Base-by-base conservation (phyloP, 1,140 invertebrate species). In the Chrysoperla carnea region DNA sequence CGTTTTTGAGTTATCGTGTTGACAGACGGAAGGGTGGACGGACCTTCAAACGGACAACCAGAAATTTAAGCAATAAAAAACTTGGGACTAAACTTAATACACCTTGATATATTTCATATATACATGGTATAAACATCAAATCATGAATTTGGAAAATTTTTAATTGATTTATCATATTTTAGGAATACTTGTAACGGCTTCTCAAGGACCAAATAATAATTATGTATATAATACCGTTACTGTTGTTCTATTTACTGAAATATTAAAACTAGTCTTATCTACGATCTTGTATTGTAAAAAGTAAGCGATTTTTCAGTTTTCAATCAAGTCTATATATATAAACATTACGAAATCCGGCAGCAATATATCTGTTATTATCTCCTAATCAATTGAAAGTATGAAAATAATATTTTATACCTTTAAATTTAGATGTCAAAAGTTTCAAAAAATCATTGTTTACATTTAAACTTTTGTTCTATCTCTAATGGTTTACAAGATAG, bases 181-280 rank as follows among this genome's bases (percentile, higher is more conserved):
- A 95, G 89, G 88, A 52, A 81, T 94, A 48, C 74, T 94, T 49
- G 84, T 94, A 12, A 93, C 82, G 38, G 83, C 83, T 49, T 90
- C 88, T 6, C 88, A 93, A 65, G 75, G 74, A 46, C 68, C 73
- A 39, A 75, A 80, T 55, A 81, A 84, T 51, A 69, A 67, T 14
- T 94, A 94, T 61, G 73, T 75, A 45, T 95, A 93, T 53, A 91
- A 90, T 56, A 86, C 83, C 23, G 76, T 85, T 2, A 79, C 81
- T 15, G 88, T 89, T 17, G 89, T 95, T 17, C 66, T 94, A 41
- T 60, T 91, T 38, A 91, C 86, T 8, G 91, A 96, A 70, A 64
- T 84, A 27, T 56, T 90, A 7, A 96, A 96, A 64, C 65, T 95
- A 36, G 39, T 87, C 9, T 64, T 77, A 35, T 88, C 85, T 1